A percentile compares a stretch with the other conserved stretches of the same genome.
phyloP scores from a whole-genome alignment of 2,113 vertebrate species.

The Dicentrarchus labrax region DNA sequence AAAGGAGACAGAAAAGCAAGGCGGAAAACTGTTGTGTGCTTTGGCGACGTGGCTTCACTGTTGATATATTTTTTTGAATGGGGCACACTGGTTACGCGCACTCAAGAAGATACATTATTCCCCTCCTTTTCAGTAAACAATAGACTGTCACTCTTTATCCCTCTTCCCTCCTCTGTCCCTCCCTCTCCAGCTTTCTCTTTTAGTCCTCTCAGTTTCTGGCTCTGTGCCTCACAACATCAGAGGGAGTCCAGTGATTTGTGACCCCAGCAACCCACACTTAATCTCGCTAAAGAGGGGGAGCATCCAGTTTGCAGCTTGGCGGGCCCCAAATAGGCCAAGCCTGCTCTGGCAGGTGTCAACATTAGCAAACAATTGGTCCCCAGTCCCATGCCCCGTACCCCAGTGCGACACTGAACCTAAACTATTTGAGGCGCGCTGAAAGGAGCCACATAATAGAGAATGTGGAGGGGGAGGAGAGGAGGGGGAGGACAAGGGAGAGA shows the following conservation, averaged over 20 bases:
- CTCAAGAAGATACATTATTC: constrained; percentile 82
- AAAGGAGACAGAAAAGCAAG: constrained; percentile 22
- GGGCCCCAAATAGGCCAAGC: constrained; percentile 77
- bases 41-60: constrained; percentile 31
- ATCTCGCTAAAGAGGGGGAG: constrained; percentile 88
- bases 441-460: constrained; percentile 79
- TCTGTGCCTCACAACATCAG: constrained; percentile 87
- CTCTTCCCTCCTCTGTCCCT: constrained; percentile 69
- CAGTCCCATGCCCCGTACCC: constrained; percentile 74
- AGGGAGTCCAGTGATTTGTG: constrained; percentile 90
- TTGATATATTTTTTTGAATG: constrained; percentile 66
- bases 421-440: constrained; percentile 81
- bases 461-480: constrained; percentile 73
- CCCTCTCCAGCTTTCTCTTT: constrained; percentile 73
- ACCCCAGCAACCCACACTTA: constrained; percentile 89
- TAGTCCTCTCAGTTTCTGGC: constrained; percentile 84
- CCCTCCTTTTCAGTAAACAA: constrained; percentile 80
- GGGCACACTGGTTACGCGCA: constrained; percentile 60
- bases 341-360: constrained; percentile 87
- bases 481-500: constrained; percentile 83
- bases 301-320: constrained; percentile 78
- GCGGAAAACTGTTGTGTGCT: constrained; percentile 50
- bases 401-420: constrained; percentile 81
- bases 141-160: constrained; percentile 80
- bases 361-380: constrained; percentile 86